These are phyloP conservation scores for Catamblyrhynchus diadema DNA, from an alignment of 2,797 vertebrate species.

Conservation along the genomic window DNA sequence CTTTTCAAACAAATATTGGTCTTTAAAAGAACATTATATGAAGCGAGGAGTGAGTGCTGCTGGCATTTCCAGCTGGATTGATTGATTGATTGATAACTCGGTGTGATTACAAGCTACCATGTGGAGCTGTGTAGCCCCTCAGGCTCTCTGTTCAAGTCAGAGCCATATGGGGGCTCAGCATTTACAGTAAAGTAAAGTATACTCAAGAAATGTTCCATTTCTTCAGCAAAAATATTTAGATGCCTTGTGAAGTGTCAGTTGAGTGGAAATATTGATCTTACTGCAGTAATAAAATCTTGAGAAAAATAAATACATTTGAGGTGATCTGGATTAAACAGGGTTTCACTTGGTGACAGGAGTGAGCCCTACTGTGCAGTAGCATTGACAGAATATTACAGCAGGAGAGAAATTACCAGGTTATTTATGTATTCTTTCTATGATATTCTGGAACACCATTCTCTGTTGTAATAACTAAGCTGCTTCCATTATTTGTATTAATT, in stretches of 20 bases:
- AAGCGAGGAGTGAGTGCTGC: not conserved
- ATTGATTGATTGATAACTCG: conserved; percentile 44
- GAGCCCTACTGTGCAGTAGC: not conserved
- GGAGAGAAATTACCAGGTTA: not conserved
- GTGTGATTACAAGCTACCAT: conserved; percentile 12
- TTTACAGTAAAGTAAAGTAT: not conserved
- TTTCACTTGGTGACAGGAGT: not conserved
- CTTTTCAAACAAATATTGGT: not conserved
- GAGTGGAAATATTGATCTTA: not conserved
- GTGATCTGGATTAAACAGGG: not conserved
- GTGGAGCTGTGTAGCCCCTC: conserved; percentile 22
- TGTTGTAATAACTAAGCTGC: not conserved
- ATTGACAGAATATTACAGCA: not conserved
- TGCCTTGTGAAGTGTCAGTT: not conserved
- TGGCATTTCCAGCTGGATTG: conserved; percentile 33
- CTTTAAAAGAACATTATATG: not conserved
- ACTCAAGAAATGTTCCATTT: not conserved
- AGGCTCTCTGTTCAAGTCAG: conserved; percentile 8
- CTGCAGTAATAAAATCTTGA: not conserved
- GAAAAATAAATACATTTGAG: not conserved
- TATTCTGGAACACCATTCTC: not conserved
- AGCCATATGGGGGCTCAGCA: conserved; percentile 10
- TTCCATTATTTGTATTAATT: not conserved
- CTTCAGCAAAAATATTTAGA: not conserved
- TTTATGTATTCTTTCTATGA: not conserved